These are phyloP conservation scores for Trematomus bernacchii DNA, from an alignment of 2,797 vertebrate genomes.

Conservation along the genomic window DNA sequence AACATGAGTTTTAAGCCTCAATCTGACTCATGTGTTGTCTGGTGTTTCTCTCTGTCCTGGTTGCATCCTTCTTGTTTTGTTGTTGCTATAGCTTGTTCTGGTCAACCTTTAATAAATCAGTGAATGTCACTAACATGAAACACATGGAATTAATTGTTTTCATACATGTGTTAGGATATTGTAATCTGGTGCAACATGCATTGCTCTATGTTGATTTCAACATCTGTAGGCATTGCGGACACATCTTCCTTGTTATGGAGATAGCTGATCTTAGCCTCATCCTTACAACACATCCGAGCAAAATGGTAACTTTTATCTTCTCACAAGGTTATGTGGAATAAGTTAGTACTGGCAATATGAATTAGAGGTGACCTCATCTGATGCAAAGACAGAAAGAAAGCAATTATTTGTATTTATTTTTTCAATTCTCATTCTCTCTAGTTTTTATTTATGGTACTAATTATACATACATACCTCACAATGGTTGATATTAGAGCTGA, in stretches of 20 bases:
- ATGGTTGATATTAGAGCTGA: too few species aligned
- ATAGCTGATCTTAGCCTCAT: constrained; percentile 1
- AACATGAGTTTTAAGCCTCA: background rate
- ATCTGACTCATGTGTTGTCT: constrained; percentile 28
- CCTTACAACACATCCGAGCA: too few species aligned
- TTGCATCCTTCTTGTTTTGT: constrained; percentile 5
- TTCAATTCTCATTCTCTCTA: too few species aligned
- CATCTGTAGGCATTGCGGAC: background rate
- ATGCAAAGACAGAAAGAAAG: too few species aligned
- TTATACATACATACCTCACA: too few species aligned
- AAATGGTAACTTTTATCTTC: too few species aligned
- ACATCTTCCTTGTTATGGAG: background rate
- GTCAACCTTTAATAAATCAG: background rate
- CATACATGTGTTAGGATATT: background rate
- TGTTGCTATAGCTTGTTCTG: background rate
- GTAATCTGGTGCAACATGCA: background rate
- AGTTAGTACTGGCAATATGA: too few species aligned
- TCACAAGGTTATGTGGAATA: too few species aligned
- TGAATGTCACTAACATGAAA: constrained; percentile 8
- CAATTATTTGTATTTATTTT: too few species aligned
- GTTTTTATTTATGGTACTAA: too few species aligned
- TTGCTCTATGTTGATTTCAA: constrained; percentile 18
- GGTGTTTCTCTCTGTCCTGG: constrained; percentile 6
- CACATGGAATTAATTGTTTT: background rate
- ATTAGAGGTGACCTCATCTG: too few species aligned